Evolutionary conservation across 2,888 invertebrate genomes (phyloP).

Genomic region (Cosmia pyralina): DNA sequence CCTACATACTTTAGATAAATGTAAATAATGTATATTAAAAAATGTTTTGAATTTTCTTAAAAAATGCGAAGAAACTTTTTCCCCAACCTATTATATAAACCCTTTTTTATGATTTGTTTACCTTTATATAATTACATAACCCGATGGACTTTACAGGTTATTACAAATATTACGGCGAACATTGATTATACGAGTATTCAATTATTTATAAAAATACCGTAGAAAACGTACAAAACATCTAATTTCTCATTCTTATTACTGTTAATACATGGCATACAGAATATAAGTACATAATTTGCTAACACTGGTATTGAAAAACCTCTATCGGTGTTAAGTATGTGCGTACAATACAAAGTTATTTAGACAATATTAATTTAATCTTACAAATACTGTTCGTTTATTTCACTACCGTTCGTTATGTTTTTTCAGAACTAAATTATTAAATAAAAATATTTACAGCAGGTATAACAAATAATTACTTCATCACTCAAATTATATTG

Average conservation of each 20-base stretch:
- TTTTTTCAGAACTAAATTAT: slow-evolving; percentile 17
- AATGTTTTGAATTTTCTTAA: no score
- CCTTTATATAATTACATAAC: no score
- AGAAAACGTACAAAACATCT: slow-evolving; percentile 62
- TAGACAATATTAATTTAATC: slow-evolving; percentile 13
- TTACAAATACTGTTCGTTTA: slow-evolving; percentile 50
- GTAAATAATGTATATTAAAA: no score
- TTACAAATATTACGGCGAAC: slow-evolving; percentile 17
- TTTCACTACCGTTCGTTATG: slow-evolving; percentile 49
- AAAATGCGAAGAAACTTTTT: no score
- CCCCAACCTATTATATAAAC: no score
- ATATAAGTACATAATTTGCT: slow-evolving; percentile 18
- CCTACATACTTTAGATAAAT: no score
- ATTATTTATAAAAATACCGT: slow-evolving; percentile 37
- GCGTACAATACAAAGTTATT: slow-evolving; percentile 13
- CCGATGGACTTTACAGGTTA: background rate
- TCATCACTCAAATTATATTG: slow-evolving; percentile 3
- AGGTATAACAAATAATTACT: background rate
- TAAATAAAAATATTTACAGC: slow-evolving; percentile 16
- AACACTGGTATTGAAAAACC: slow-evolving; percentile 29
- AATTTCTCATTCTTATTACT: slow-evolving; percentile 28
- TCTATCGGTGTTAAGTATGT: slow-evolving; percentile 31
- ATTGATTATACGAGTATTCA: slow-evolving; percentile 34
- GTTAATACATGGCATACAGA: slow-evolving; percentile 28
- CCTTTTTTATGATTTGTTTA: no score